These are phyloP conservation scores for Drosophila picticornis DNA, from an alignment of 2,888 invertebrate genomes.

Conservation along the genomic window DNA sequence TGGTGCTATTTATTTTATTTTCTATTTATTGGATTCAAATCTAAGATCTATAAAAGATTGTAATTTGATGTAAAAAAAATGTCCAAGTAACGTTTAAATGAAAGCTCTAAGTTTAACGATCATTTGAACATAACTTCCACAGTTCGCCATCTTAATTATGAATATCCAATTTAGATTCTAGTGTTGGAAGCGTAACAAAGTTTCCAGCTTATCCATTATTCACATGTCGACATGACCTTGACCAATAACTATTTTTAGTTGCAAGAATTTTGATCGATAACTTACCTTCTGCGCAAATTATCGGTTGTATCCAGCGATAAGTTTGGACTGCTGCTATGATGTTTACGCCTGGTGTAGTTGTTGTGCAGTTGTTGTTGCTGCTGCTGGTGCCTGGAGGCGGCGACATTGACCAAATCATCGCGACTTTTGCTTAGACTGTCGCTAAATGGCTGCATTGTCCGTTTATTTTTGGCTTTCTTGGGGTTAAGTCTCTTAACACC, in stretches of 20 bases:
- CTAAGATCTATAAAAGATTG: not conserved
- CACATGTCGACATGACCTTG: slow-evolving; percentile 36
- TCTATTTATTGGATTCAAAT: not conserved
- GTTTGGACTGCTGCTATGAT: slow-evolving; percentile 83
- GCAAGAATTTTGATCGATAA: slow-evolving; percentile 15
- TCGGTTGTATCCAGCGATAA: slow-evolving; percentile 83
- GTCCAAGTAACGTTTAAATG: not conserved
- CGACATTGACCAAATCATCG: slow-evolving; percentile 83
- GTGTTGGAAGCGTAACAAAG: too few species aligned
- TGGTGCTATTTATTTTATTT: not conserved
- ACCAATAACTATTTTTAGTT: slow-evolving; percentile 15
- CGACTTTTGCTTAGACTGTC: slow-evolving; percentile 84
- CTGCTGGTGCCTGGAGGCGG: slow-evolving; percentile 71
- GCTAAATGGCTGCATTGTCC: slow-evolving; percentile 84
- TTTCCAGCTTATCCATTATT: not conserved
- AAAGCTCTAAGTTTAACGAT: not conserved
- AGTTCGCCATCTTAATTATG: not conserved
- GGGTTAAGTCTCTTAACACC: slow-evolving; percentile 18
- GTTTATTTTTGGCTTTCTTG: slow-evolving; percentile 25
- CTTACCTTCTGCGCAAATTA: slow-evolving; percentile 83
- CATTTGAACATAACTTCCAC: not conserved
- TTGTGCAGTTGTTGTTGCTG: slow-evolving; percentile 67
- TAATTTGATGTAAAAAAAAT: not conserved
- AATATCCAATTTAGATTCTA: not conserved
- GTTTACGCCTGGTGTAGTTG: slow-evolving; percentile 62